Conservation (phyloP, 2,113 vertebrate genomes). For the zebrafish (Danio rerio) region GRCz12tu NC_133189.1:39255501-39256000, state of each 20-base stretch:
- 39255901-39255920: too few relatives aligned
- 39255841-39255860: not conserved
- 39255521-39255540: too few relatives aligned
- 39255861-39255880: not conserved
- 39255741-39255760: constrained; percentile 67
- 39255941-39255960: too few relatives aligned
- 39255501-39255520: too few relatives aligned
- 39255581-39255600: too few relatives aligned
- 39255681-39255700: not conserved
- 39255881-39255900: not conserved
- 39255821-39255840: constrained; percentile 75
- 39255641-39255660: not conserved
- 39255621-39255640: not conserved
- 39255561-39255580: too few relatives aligned
- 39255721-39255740: not conserved
- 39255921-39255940: too few relatives aligned
- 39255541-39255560: too few relatives aligned
- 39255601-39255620: too few relatives aligned
- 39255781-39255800: constrained; percentile 84
- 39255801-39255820: constrained; percentile 79
- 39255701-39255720: not conserved
- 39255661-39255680: not conserved
- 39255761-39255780: constrained; percentile 86
- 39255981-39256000: too few relatives aligned
- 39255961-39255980: too few relatives aligned